These are phyloP conservation scores for Artemia franciscana DNA, from an alignment of 1,140 invertebrate species.

Conservation along the genomic window DNA sequence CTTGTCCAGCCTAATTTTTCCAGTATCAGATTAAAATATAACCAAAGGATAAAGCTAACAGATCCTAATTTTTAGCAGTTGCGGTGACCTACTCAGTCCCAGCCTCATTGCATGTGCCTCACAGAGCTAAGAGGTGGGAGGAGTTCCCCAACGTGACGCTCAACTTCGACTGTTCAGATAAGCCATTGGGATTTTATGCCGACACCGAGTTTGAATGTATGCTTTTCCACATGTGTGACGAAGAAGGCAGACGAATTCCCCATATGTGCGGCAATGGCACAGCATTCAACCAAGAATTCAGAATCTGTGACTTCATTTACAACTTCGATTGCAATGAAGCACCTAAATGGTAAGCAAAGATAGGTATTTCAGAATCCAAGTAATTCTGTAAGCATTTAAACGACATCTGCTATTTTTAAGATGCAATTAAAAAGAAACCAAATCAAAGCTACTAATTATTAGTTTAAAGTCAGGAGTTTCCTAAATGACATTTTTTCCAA, in stretches of 20 bases:
- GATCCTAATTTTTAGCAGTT: neutral
- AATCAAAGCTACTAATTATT: no score
- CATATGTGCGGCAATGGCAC: slow-evolving; percentile 34
- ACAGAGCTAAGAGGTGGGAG: slow-evolving; percentile 28
- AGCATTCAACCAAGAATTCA: slow-evolving; percentile 32
- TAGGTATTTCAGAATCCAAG: neutral
- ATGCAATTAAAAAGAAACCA: neutral
- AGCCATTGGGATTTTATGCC: slow-evolving; percentile 33
- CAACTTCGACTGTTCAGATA: slow-evolving; percentile 30
- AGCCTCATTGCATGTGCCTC: neutral
- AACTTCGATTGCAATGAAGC: slow-evolving; percentile 32
- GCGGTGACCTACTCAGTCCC: neutral
- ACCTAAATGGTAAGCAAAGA: slow-evolving; percentile 21
- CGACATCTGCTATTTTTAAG: neutral
- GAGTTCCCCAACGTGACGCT: slow-evolving; percentile 34
- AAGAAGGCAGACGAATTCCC: slow-evolving; percentile 31
- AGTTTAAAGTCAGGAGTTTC: neutral
- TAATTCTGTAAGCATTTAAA: slow-evolving; percentile 2
- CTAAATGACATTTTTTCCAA: no score
- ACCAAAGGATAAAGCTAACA: neutral
- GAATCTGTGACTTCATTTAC: slow-evolving; percentile 34
- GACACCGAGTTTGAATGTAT: slow-evolving; percentile 35
- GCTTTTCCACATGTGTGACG: slow-evolving; percentile 38
- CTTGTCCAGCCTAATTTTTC: neutral
- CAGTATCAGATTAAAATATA: neutral